Base-by-base conservation (phyloP, 1,140 invertebrate species). In the Pentalonia nigronervosa region DNA sequence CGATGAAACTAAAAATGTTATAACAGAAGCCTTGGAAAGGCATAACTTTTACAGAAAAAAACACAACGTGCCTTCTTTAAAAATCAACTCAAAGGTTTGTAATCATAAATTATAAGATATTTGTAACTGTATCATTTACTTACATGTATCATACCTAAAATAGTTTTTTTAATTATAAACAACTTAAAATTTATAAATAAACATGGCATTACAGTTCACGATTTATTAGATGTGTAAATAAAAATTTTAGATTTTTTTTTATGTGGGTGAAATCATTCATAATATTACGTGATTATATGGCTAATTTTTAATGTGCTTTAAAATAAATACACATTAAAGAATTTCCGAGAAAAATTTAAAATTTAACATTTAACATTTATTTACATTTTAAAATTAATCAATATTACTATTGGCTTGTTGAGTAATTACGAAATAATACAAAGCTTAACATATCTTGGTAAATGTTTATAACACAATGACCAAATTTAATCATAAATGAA, bases 71-170 rank as follows among this genome's bases (percentile, higher is more conserved):
- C 45, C 17, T 48, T 20, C 45, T 88, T 88, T 88, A 50, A 48
- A 34, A 88, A 88, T 88, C 25, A 88, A 50, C 34, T 88, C 86
- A 21, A 88, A 88, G 47, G 86, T 88, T 50, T 88, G 86, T 50
- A 34, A 50, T 50, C 0, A 45, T 86, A 48, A 47, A 47, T n/a
- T 7, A 47, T 45, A 30, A n/a, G 4, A n/a, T 67, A 14, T n/a
- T 14, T 30, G 9, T 30, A 17, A 45, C 6, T 45, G 30, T 17
- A n/a, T 17, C 14, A 48, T 48, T 17, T 11, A 48, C 23, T 30
- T 30, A 76, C 11, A 50, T 30, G 30, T 14, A 67, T 14, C 0
- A 14, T 14, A 67, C 11, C 4, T 30, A 4, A 30, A 67, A n/a
- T 67, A 14, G 3, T n/a, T n/a, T n/a, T 60, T 30, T 60, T n/a